Evolutionary conservation across 1,140 invertebrate genomes (phyloP), one percentile per base, ranked within the genome.

Genomic region (Brachionus manjavacas): DNA sequence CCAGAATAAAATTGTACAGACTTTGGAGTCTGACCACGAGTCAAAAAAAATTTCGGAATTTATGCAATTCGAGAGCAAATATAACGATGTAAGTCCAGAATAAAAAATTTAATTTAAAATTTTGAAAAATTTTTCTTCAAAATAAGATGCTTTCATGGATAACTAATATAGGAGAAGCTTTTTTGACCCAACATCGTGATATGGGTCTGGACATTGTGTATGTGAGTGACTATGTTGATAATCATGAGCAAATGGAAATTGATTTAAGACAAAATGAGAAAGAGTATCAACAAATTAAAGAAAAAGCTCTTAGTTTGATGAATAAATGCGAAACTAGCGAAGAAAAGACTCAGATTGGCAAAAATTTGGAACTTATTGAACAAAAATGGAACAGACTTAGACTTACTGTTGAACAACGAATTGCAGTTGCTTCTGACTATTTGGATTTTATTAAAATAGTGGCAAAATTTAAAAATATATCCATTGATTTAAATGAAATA

Each of bases 161-260:
- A 28, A 91, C 91, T 4, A 91, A 91, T 76, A 93, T 93, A 11
- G 93, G 92, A 0, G 93, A 94, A 85, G 90, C 92, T 14, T 94
- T 94, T 87, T 88, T 95, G 6, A 92, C 92, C 85, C 92, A 93
- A 28, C 93, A 94, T 86, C 91, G 92, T 84, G 92, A 94, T 85
- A 93, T 95, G 92, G 94, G 94, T 35, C 92, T 91, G 39, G 92
- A 92, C 88, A 88, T 94, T 60, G 88, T 91, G 41, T 92, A 92
- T 89, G 92, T 94, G 20, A 92, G 92, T 86, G 93, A 94, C 87
- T 95, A 95, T 87, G 90, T 94, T 52, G 91, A 94, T 86, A 89
- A 93, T 85, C 94, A 95, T 88, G 91, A 93, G 85, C 92, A 93
- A 87, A 88, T 95, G 12, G 91, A 93, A 85, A 92, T 92, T 86